Percentiles rank a stretch among this genome's conserved stretches.
These are phyloP conservation scores for Oreohelix idahoensis DNA, from an alignment of 1,140 invertebrate species.

Conservation along the genomic window DNA sequence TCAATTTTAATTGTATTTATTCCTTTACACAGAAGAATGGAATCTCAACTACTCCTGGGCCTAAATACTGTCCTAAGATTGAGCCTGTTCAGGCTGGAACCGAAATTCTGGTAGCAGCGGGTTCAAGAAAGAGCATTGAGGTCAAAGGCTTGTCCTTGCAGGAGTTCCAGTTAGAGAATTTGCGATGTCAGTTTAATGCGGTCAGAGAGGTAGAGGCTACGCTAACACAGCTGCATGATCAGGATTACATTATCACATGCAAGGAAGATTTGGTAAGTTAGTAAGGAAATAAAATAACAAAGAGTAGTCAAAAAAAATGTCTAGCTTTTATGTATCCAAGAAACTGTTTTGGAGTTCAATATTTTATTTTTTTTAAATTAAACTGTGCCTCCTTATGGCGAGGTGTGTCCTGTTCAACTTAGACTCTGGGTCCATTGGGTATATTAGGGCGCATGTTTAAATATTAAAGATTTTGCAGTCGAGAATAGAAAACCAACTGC, in stretches of 20 bases:
- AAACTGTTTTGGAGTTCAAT: too few species aligned
- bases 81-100: neutral
- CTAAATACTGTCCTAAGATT: constrained; percentile 10
- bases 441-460: too few species aligned
- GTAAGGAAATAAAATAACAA: too few species aligned
- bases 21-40: neutral
- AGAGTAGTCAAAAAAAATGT: too few species aligned
- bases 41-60: neutral
- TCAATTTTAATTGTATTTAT: neutral
- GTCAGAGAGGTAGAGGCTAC: neutral
- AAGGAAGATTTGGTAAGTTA: neutral
- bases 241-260: neutral
- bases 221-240: neutral
- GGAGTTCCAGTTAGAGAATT: constrained; percentile 44
- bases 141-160: constrained; percentile 31
- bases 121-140: neutral
- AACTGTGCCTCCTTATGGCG: too few species aligned
- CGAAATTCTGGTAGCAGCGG: constrained; percentile 22
- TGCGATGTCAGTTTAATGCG: constrained; percentile 51
- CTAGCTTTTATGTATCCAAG: too few species aligned
- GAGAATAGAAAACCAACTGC: too few species aligned
- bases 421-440: too few species aligned
- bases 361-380: too few species aligned
- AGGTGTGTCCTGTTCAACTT: too few species aligned
- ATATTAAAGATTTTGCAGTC: too few species aligned